Percentiles rank a stretch among this genome's conserved stretches.
These are phyloP conservation scores for Conopomorpha cramerella DNA, from an alignment of 1,140 invertebrate species.

Conservation along the genomic window DNA sequence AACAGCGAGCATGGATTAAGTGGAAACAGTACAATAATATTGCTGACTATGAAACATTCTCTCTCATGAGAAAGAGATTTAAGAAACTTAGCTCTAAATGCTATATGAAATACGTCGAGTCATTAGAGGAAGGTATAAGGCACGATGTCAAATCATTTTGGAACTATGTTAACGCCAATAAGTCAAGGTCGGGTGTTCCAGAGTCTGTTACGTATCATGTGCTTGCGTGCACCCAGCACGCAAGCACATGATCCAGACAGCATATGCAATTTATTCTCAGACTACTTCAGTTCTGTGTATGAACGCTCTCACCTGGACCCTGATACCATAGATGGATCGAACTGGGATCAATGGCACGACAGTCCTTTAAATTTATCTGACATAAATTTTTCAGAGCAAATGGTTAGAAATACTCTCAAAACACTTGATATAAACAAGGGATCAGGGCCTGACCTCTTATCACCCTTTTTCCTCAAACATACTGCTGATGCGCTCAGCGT, in stretches of 20 bases:
- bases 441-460: slow-evolving; percentile 3
- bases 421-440: slow-evolving; percentile 6
- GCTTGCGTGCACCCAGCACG: too few relatives aligned
- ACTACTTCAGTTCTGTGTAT: slow-evolving; percentile 7
- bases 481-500: slow-evolving; percentile 1
- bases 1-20: slow-evolving; percentile 6
- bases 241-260: background rate
- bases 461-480: slow-evolving; percentile 4
- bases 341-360: background rate
- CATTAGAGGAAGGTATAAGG: slow-evolving; percentile 6
- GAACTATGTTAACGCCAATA: slow-evolving; percentile 3
- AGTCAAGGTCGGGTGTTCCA: slow-evolving; percentile 3
- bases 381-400: background rate
- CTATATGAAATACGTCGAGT: slow-evolving; percentile 3
- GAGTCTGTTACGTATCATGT: background rate
- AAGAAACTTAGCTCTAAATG: background rate
- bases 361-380: background rate
- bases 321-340: too few relatives aligned
- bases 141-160: slow-evolving; percentile 6
- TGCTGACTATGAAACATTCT: slow-evolving; percentile 7
- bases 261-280: slow-evolving; percentile 7
- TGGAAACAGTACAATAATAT: slow-evolving; percentile 7
- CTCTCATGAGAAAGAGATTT: slow-evolving; percentile 2
- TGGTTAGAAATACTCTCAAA: background rate
- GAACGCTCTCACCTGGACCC: slow-evolving; percentile 1